These are phyloP conservation scores for Drosophila oshimai DNA, from an alignment of 1,140 invertebrate species.

Conservation along the genomic window DNA sequence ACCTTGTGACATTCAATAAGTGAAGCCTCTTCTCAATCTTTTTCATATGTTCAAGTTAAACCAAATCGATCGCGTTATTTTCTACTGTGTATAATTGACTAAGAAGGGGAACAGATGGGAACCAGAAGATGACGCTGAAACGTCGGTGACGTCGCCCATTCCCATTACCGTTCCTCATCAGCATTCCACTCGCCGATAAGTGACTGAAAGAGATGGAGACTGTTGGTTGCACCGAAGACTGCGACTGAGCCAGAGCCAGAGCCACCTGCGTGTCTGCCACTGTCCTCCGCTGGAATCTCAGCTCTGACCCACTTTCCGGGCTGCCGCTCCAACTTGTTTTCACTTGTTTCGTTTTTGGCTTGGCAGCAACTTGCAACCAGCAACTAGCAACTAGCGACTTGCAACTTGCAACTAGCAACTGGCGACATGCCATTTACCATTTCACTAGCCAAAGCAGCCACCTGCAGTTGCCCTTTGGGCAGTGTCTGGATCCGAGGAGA, in stretches of 20 bases:
- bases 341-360: constrained; percentile 75
- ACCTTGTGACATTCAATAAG: not conserved
- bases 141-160: constrained; percentile 27
- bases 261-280: constrained; percentile 67
- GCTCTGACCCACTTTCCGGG: constrained; percentile 70
- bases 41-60: no score
- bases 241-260: constrained; percentile 27
- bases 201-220: constrained; percentile 30
- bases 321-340: constrained; percentile 74
- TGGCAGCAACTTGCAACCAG: constrained; percentile 25
- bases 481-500: constrained; percentile 32
- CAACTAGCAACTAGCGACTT: constrained; percentile 7
- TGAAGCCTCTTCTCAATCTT: not conserved
- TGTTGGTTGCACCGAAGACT: constrained; percentile 3
- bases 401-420: constrained; percentile 15
- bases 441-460: constrained; percentile 41
- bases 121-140: constrained; percentile 41
- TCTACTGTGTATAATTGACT: not conserved
- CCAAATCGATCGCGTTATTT: not conserved
- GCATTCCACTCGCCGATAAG: constrained; percentile 48
- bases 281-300: constrained; percentile 48
- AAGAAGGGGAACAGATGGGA: constrained; percentile 15
- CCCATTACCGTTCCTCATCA: constrained; percentile 36
- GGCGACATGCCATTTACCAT: constrained; percentile 32
- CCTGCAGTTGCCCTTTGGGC: constrained; percentile 59